phyloP scores from a whole-genome alignment of 2,888 invertebrate species.

The Toxonevra muliebris region DNA sequence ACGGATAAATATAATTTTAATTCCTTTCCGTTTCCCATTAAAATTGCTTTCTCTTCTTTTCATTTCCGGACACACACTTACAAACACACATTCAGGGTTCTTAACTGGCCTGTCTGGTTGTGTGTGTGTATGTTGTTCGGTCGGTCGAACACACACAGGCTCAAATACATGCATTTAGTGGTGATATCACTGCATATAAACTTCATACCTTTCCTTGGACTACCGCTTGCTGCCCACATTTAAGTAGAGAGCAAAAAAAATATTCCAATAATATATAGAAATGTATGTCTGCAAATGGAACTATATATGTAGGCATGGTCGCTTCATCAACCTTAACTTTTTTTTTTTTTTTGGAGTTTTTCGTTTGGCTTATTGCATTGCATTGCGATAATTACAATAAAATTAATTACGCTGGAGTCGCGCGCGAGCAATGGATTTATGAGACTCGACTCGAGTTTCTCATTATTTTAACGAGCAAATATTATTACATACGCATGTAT shows the following conservation, averaged over 20 bases:
- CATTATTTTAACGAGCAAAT: constrained; percentile 44
- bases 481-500: not conserved
- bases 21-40: constrained; percentile 53
- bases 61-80: constrained; percentile 37
- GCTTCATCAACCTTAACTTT: constrained; percentile 10
- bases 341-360: too few relatives aligned
- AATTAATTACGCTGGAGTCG: constrained; percentile 54
- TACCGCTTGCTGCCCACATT: too few relatives aligned
- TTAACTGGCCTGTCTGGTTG: constrained; percentile 5
- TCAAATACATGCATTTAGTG: too few relatives aligned
- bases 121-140: not conserved
- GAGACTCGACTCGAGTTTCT: constrained; percentile 18
- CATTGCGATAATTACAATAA: constrained; percentile 58
- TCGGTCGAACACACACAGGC: too few relatives aligned
- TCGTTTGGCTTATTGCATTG: constrained; percentile 43
- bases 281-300: not conserved
- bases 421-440: not conserved
- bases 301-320: not conserved
- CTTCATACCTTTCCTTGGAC: too few relatives aligned
- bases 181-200: too few relatives aligned
- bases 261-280: too few relatives aligned
- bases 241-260: too few relatives aligned
- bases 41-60: constrained; percentile 43
- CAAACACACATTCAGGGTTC: constrained; percentile 29
- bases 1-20: constrained; percentile 50